Base-by-base conservation (phyloP, 2,113 vertebrate genomes). In the Equus quagga region DNA sequence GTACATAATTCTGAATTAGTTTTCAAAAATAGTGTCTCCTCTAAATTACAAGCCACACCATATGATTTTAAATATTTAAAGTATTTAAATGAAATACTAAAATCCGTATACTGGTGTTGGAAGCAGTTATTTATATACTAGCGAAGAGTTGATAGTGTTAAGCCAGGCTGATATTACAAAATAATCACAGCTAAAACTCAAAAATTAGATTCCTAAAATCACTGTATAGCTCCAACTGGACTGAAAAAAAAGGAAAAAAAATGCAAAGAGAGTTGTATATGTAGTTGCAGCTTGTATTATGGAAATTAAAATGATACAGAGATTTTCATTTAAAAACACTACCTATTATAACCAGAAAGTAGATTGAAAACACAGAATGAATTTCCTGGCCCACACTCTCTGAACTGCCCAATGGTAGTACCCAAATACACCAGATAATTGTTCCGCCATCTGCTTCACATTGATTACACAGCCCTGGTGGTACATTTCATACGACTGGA, bases 351-450 rank as follows among this genome's bases (percentile, higher is more conserved):
- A 73, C 36, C 64, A 75, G 67, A 94, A 91, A 90, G 51, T 41
- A 91, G 76, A 87, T 2, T 95, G 67, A 86, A 95, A 97, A 75
- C 62, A 78, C 23, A 75, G 81, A 93, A 82, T 87, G 19, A 36
- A 84, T 64, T 94, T 94, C 54, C 89, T 92, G 72, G 70, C 62
- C 54, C 49, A 51, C 24, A 58, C 28, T 80, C 44, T 78, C 7
- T 28, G 49, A 62, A 88, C 1, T 85, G 93, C 46, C 84, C 46
- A 91, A 76, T 90, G 36, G 15, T 51, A 12, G 49, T 92, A 67
- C 46, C 76, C 79, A 85, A 91, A 95, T 94, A 76, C 5, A 82
- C 17, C 31, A 84, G 88, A 51, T 94, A 92, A 92, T 96, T 67
- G 51, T 56, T 91, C 93, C 5, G 51, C 70, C 85, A 78, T 81